Conservation (phyloP, 53 echinoderm and acorn worm species). For the Holothuria leucospilota region DNA sequence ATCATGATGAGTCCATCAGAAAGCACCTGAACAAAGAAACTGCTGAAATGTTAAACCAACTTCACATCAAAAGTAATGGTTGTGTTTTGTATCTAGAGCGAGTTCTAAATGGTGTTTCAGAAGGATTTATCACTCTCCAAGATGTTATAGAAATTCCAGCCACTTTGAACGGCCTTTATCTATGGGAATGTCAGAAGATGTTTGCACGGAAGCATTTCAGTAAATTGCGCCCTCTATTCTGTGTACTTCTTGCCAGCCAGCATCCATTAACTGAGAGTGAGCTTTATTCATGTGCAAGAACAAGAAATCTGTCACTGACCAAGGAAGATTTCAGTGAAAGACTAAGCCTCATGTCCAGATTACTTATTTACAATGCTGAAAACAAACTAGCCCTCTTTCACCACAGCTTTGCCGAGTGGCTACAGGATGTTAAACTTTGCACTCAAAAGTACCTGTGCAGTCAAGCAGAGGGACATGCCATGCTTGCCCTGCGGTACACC, state of each 20-base stretch:
- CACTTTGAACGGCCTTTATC: constrained; percentile 95
- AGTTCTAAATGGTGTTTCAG: constrained; percentile 95
- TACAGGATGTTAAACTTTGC: constrained; percentile 97
- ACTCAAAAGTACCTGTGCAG: constrained; percentile 96
- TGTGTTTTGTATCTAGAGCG: constrained; percentile 98
- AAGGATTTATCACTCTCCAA: constrained; percentile 87
- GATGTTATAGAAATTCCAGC: constrained; percentile 96
- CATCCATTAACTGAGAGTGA: constrained; percentile 89
- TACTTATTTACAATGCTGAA: constrained; percentile 80
- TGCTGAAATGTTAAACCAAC: constrained; percentile 98
- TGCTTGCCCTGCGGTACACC: constrained; percentile 94
- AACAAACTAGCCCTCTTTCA: constrained; percentile 86
- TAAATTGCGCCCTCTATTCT: constrained; percentile 86
- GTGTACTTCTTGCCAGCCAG: constrained; percentile 88
- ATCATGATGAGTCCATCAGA: constrained; percentile 92
- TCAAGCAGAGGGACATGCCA: constrained; percentile 92
- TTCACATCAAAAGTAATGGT: constrained; percentile 99
- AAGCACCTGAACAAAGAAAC: constrained; percentile 91
- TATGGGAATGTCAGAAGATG: constrained; percentile 94
- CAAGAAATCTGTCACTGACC: constrained; percentile 84
- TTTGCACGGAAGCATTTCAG: constrained; percentile 87
- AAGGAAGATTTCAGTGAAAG: constrained; percentile 84
- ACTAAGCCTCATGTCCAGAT: constrained; percentile 74
- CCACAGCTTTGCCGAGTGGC: constrained; percentile 97
- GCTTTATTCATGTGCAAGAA: constrained; percentile 89